Conservation (phyloP, 2,113 vertebrate genomes). For the Numida meleagris region DNA sequence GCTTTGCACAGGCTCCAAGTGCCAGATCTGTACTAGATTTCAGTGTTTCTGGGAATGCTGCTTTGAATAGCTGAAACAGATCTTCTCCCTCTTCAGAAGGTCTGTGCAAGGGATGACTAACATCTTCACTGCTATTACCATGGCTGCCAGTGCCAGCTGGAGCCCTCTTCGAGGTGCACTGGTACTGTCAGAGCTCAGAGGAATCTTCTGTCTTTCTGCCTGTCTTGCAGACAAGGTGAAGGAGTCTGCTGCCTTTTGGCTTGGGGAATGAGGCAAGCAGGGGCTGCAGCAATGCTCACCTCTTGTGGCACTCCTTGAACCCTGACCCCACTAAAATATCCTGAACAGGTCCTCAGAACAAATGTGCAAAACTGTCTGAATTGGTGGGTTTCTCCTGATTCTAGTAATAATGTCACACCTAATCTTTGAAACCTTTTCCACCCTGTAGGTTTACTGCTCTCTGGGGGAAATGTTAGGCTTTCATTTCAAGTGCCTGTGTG, state of each 20-base stretch:
- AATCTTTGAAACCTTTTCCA: not conserved
- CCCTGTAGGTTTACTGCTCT: not conserved
- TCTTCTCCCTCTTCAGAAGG: not conserved
- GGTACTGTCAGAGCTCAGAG: not conserved
- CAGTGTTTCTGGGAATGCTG: slow-evolving; percentile 1
- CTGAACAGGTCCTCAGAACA: not conserved
- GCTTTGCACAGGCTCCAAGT: not conserved
- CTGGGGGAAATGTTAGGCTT: not conserved
- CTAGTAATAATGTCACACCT: not conserved
- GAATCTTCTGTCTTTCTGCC: not conserved
- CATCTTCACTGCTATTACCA: not conserved
- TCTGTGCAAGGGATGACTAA: not conserved
- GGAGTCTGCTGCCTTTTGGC: not conserved
- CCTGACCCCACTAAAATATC: not conserved
- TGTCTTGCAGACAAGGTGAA: not conserved
- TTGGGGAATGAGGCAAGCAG: not conserved
- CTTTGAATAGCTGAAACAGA: not conserved
- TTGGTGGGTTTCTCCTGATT: not conserved
- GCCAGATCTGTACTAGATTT: not conserved
- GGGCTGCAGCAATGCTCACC: not conserved
- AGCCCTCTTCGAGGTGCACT: not conserved
- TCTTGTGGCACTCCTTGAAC: not conserved
- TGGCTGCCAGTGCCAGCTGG: not conserved
- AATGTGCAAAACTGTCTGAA: not conserved
- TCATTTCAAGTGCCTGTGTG: not conserved